Conservation (phyloP, 1,140 invertebrate species). For the Mamestra configurata region DNA sequence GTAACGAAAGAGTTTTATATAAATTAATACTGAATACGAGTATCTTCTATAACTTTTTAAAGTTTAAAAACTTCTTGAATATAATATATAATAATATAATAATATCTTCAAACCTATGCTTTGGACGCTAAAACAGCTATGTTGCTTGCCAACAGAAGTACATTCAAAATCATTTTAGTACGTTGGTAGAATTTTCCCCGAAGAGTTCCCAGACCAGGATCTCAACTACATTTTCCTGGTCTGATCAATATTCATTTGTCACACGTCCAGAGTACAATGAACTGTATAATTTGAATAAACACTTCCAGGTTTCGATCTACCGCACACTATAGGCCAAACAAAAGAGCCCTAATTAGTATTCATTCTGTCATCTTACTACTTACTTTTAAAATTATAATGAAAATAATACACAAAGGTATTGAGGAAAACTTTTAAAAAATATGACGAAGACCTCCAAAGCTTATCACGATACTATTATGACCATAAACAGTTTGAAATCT, state of each 20-base stretch:
- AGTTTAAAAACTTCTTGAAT: too few species aligned
- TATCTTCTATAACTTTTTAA: too few species aligned
- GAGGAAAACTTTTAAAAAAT: conserved; percentile 4
- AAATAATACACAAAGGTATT: background rate
- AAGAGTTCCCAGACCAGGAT: too few species aligned
- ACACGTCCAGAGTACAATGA: conserved; percentile 14
- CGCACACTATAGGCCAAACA: background rate
- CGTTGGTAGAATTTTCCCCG: too few species aligned
- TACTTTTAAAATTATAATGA: background rate
- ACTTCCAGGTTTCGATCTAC: too few species aligned
- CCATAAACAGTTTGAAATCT: conserved; percentile 9
- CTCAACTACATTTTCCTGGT: background rate
- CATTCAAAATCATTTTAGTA: too few species aligned
- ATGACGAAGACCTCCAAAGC: background rate
- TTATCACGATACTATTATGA: conserved; percentile 1
- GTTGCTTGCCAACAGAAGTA: too few species aligned
- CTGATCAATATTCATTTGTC: background rate
- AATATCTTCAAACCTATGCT: too few species aligned
- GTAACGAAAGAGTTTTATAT: too few species aligned
- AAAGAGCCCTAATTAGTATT: background rate
- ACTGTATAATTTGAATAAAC: background rate
- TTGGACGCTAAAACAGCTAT: too few species aligned
- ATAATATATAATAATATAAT: too few species aligned
- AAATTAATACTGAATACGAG: too few species aligned
- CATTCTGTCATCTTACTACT: background rate